A percentile compares a stretch with the other conserved stretches of the same genome.
phyloP scores from a whole-genome alignment of 1,140 invertebrate genomes.

The Drosophila carrolli region DNA sequence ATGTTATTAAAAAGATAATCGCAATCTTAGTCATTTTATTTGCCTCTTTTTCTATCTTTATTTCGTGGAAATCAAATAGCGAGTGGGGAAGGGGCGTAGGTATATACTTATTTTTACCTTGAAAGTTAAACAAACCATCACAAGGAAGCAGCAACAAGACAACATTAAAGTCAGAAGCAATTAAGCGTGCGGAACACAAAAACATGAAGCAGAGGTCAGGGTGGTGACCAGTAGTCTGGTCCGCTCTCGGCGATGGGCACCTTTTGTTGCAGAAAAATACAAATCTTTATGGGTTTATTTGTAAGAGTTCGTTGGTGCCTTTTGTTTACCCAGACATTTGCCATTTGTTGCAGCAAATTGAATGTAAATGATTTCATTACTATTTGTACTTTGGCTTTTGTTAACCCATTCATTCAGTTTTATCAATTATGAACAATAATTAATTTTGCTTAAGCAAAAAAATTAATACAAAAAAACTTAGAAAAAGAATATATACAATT shows the following conservation, averaged over 20 bases:
- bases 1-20: conserved; percentile 76
- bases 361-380: conserved; percentile 54
- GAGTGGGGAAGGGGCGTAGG: conserved; percentile 24
- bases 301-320: conserved; percentile 48
- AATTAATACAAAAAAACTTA: not conserved
- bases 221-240: conserved; percentile 20
- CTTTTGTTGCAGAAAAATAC: conserved; percentile 59
- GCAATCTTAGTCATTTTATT: conserved; percentile 49
- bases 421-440: conserved; percentile 52
- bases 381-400: conserved; percentile 22
- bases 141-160: conserved; percentile 48
- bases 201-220: conserved; percentile 29
- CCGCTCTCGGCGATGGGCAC: conserved; percentile 36
- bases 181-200: conserved; percentile 58
- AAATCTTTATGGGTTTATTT: conserved; percentile 23
- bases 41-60: conserved; percentile 17
- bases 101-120: conserved; percentile 54
- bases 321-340: conserved; percentile 63
- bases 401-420: conserved; percentile 18
- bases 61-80: conserved; percentile 50
- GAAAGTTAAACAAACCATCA: conserved; percentile 70
- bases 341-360: conserved; percentile 74
- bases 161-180: conserved; percentile 66
- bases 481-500: too few relatives aligned
- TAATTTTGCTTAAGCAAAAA: conserved; percentile 6